Percentiles rank a stretch among this genome's conserved stretches.
These are phyloP conservation scores for Amiota mariae DNA, from an alignment of 2,888 invertebrate species.

Conservation along the genomic window DNA sequence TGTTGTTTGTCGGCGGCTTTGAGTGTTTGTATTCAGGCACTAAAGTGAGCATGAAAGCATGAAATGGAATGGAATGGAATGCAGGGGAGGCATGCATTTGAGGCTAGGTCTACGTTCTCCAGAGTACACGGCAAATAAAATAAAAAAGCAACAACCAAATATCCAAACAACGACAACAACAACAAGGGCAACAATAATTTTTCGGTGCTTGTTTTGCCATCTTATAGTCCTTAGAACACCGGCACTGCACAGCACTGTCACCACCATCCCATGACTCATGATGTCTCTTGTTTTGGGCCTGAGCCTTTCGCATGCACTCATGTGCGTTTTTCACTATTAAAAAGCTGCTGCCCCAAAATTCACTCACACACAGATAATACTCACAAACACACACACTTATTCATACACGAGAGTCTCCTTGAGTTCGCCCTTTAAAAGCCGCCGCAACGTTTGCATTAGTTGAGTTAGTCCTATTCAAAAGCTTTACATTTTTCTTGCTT, in stretches of 20 bases:
- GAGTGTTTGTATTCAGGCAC: neutral
- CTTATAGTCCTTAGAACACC: too few species aligned
- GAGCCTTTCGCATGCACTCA: neutral
- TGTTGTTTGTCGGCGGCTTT: neutral
- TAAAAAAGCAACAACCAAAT: neutral
- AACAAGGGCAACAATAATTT: neutral
- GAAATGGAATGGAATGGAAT: too few species aligned
- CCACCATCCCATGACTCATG: too few species aligned
- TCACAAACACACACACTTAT: neutral
- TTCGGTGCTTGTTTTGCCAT: neutral
- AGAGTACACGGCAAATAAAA: neutral
- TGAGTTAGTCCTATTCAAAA: constrained; percentile 21
- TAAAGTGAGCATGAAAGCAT: too few species aligned
- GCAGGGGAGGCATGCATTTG: neutral
- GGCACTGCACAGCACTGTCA: too few species aligned
- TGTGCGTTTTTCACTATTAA: constrained; percentile 18
- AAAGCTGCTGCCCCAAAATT: neutral
- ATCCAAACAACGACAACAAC: neutral
- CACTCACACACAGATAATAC: neutral
- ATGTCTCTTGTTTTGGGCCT: too few species aligned
- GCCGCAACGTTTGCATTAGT: constrained; percentile 5
- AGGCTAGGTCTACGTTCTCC: constrained; percentile 36
- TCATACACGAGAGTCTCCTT: neutral
- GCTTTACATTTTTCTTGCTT: constrained; percentile 4
- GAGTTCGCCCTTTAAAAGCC: neutral